Evolutionary conservation across 2,888 invertebrate genomes (phyloP), one percentile per base, ranked within the genome.

Genomic region (Apamea epomidion): DNA sequence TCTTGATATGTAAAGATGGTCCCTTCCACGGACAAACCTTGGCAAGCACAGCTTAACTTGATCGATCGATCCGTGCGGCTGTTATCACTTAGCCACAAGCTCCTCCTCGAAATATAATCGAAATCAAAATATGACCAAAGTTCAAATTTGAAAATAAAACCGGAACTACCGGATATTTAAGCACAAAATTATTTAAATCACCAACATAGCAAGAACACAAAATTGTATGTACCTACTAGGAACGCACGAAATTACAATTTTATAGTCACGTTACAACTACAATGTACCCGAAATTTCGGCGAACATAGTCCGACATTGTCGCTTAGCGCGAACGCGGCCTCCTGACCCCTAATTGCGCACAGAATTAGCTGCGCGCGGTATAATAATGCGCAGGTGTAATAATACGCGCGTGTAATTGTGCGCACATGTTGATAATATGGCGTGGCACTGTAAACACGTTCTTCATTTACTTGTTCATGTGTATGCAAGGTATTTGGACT

Each of bases 371-470:
- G 77, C 70, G 80, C 82, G 76, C 78, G 70, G 75, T 80, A 82
- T 85, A 81, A 89, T 82, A 86, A 83, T 74, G 72, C 84, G 80
- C 86, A 87, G 87, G 82, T 86, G 84, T 87, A 86, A 90, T 90
- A 83, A 84, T 86, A 72, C 79, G 74, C n/a, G 62, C 58, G 74
- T 81, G 78, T 84, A 84, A 89, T 87, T 83, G 78, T 79, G 76
- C 81, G 75, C 81, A 84, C 76, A 75, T 82, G 82, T 75, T 83
- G 29, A 73, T 84, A 85, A 87, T 82, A 87, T 72, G 75, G 74
- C 74, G 72, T 62, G 51, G 54, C 25, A 72, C 58, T 78, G 78
- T 89, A 80, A 87, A 89, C 85, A 85, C 78, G 81, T 80, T 73
- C 78, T 85, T 79, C 70, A 79, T 88, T 78, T 81, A 76, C 71